Conservation (phyloP, 2,797 vertebrate genomes). For the Sternarchorhynchus goeldii region DNA sequence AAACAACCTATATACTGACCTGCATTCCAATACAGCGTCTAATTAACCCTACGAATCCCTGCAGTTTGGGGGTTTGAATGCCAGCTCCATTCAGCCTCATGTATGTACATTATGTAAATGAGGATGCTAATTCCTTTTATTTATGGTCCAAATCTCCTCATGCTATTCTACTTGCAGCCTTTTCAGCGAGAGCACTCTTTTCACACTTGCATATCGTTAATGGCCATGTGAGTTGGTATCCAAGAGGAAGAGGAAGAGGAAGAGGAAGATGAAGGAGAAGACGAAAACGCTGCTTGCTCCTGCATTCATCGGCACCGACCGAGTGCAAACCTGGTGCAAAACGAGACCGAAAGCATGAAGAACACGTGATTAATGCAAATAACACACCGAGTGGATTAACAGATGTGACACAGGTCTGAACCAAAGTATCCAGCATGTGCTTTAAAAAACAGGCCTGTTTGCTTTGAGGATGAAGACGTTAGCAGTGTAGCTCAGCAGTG, state of each 20-base stretch:
- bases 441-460: not conserved
- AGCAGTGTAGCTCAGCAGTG: not conserved
- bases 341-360: not conserved
- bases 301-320: constrained; percentile 29
- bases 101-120: constrained; percentile 35
- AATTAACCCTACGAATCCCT: constrained; percentile 32
- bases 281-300: constrained; percentile 31
- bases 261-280: no score
- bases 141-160: constrained; percentile 45
- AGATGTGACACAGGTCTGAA: constrained; percentile 11
- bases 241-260: not conserved
- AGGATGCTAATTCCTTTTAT: constrained; percentile 50
- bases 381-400: constrained; percentile 17
- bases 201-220: constrained; percentile 47
- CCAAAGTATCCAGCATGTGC: constrained; percentile 10
- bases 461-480: not conserved
- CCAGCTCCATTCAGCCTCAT: not conserved
- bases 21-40: constrained; percentile 31
- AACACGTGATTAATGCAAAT: constrained; percentile 10
- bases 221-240: constrained; percentile 45
- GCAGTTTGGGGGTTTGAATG: not conserved
- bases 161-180: constrained; percentile 27
- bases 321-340: constrained; percentile 37
- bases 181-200: constrained; percentile 18
- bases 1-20: constrained; percentile 5